Percentiles rank a stretch among this genome's conserved stretches.
Conservation (phyloP, 2,888 invertebrate genomes). For the Mactromeris polynyma region DNA sequence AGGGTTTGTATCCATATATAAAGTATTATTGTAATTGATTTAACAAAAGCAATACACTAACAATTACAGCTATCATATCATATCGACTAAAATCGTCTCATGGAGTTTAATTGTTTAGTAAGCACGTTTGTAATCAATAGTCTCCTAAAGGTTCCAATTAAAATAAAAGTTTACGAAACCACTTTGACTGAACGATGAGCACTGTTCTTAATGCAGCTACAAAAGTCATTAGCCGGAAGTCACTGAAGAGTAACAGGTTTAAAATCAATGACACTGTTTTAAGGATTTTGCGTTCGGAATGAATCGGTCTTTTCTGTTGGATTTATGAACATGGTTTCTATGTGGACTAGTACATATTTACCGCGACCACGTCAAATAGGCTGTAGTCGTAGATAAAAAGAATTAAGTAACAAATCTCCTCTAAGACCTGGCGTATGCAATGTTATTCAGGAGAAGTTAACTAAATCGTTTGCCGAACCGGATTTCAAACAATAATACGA, state of each 20-base stretch:
- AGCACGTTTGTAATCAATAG: not conserved
- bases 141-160: not conserved
- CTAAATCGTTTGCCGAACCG: not conserved
- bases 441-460: constrained; percentile 6
- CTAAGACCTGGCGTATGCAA: not conserved
- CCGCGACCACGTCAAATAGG: not conserved
- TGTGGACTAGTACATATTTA: not conserved
- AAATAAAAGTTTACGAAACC: not conserved
- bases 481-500: not conserved
- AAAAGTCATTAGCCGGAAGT: constrained; percentile 12
- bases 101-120: not conserved
- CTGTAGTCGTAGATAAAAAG: not conserved
- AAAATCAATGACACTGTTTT: not conserved
- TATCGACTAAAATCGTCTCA: not conserved
- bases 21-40: not conserved
- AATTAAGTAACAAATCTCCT: not conserved
- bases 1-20: not conserved
- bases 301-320: not conserved
- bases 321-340: not conserved
- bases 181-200: not conserved
- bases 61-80: not conserved
- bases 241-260: not conserved
- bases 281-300: not conserved
- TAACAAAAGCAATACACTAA: not conserved
- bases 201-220: not conserved